Evolutionary conservation across 1,140 invertebrate genomes (phyloP).

Genomic region (Drosophila leontia): DNA sequence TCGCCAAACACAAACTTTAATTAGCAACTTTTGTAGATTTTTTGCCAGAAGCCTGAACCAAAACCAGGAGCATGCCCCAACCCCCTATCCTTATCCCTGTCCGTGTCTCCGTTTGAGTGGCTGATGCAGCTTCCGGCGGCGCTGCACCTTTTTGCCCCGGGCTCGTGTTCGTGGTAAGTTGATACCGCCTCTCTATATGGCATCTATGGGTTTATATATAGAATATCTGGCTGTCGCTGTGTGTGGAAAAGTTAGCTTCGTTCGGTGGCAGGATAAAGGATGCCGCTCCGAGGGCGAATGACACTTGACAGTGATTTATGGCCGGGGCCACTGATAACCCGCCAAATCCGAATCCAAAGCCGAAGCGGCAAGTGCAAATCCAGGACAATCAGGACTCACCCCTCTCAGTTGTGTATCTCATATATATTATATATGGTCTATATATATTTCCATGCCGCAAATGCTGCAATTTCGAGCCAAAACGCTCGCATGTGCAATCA

Average conservation of each 20-base stretch:
- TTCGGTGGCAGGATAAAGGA: constrained; percentile 65
- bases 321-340: constrained; percentile 76
- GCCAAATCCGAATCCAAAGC: constrained; percentile 55
- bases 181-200: constrained; percentile 53
- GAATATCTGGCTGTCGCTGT: constrained; percentile 35
- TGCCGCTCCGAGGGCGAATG: constrained; percentile 70
- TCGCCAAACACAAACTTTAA: constrained; percentile 74
- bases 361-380: constrained; percentile 75
- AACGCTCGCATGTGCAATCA: constrained; percentile 80
- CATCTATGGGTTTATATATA: constrained; percentile 14
- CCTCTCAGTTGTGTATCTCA: constrained; percentile 20
- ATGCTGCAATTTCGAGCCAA: constrained; percentile 75
- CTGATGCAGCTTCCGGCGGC: constrained; percentile 69
- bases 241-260: constrained; percentile 55
- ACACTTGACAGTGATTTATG: constrained; percentile 85
- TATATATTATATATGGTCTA: constrained; percentile 26
- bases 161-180: constrained; percentile 69
- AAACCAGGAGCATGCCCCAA: not conserved
- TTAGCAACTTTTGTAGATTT: constrained; percentile 73
- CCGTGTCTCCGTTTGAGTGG: constrained; percentile 57
- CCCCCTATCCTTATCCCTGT: constrained; percentile 1
- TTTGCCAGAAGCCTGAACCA: constrained; percentile 14
- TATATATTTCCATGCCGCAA: constrained; percentile 79
- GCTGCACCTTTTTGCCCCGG: constrained; percentile 72
- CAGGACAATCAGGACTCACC: constrained; percentile 42